phyloP scores from a whole-genome alignment of 2,888 invertebrate genomes.

The Hemicrepidius hirtus region DNA sequence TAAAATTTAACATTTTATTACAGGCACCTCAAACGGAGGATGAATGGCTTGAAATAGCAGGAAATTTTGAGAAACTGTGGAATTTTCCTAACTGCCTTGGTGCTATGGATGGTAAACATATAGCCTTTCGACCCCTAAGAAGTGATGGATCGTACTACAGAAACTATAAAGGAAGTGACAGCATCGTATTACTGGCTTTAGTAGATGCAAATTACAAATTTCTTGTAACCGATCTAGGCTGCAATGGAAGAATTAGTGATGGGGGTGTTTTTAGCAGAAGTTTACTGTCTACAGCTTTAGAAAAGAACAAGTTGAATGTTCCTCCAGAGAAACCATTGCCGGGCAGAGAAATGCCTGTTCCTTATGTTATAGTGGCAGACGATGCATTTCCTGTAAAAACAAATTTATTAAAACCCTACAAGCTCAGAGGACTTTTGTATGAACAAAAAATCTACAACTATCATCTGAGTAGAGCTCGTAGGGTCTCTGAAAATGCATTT shows the following conservation, averaged over 20 bases:
- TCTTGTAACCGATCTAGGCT: background rate
- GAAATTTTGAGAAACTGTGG: background rate
- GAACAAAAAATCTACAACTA: slow-evolving; percentile 62
- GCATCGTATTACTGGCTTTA: no score
- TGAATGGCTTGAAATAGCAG: no score
- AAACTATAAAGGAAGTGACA: no score
- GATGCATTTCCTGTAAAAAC: slow-evolving; percentile 60
- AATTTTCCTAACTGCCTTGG: no score
- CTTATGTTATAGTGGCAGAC: slow-evolving; percentile 55
- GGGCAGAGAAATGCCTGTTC: slow-evolving; percentile 35
- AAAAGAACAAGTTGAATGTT: slow-evolving; percentile 55
- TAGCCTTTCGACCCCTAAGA: background rate
- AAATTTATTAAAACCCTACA: slow-evolving; percentile 60
- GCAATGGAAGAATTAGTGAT: slow-evolving; percentile 58
- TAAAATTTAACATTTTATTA: no score
- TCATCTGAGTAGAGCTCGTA: slow-evolving; percentile 52
- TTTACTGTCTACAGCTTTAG: slow-evolving; percentile 52
- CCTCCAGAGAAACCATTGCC: slow-evolving; percentile 49
- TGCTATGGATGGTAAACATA: no score
- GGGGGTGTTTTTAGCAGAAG: no score
- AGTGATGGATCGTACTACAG: slow-evolving; percentile 12
- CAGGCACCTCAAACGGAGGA: no score
- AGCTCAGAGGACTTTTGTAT: slow-evolving; percentile 55
- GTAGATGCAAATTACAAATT: no score
- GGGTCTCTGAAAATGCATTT: no score